Base-by-base conservation (phyloP, 2,113 vertebrate genomes). In the Xiphophorus couchianus region DNA sequence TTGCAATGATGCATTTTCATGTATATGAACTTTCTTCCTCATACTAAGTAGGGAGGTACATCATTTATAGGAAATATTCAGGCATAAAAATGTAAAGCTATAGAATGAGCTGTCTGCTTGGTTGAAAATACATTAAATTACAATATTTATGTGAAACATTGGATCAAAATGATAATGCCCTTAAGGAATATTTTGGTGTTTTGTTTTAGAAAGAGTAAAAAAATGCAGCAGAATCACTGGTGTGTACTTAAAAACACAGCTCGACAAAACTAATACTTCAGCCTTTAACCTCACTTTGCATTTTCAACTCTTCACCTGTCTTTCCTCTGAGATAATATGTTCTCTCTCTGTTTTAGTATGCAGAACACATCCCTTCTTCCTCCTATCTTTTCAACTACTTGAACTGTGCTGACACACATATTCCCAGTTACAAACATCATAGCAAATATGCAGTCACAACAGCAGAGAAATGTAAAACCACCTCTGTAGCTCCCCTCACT, bases 241-340 rank as follows among this genome's bases (percentile, higher is more conserved):
- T 19, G 4, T n/a, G 11, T 25, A 15, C 14, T 58, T 27, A 44
- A 74, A 69, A 71, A 28, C 22, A 0, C 51, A 62, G 71, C 66
- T 44, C 65, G 35, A 70, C 39, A 54, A 77, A 37, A 66, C 48
- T 74, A 30, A 5, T 67, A 14, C 19, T 66, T 35, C 37, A 2
- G 35, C 66, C 75, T 72, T 82, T 78, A 73, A 69, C 74, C 71
- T 77, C 44, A 14, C 17, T 44, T 42, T 80, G 44, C 67, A 71
- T 78, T 62, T 75, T 29, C 17, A 70, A 33, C 71, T 62, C 27
- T 48, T 54, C 69, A 51, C 39, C 66, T 12, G 31, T 33, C 28
- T 73, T 66, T 70, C 25, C 39, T 44, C 73, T 71, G 69, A 25
- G 44, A 66, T 42, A n/a, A 71, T 79, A 44, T 27, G 30, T 51